phyloP scores from a whole-genome alignment of 1,140 invertebrate genomes.

The Scylla paramamosain region DNA sequence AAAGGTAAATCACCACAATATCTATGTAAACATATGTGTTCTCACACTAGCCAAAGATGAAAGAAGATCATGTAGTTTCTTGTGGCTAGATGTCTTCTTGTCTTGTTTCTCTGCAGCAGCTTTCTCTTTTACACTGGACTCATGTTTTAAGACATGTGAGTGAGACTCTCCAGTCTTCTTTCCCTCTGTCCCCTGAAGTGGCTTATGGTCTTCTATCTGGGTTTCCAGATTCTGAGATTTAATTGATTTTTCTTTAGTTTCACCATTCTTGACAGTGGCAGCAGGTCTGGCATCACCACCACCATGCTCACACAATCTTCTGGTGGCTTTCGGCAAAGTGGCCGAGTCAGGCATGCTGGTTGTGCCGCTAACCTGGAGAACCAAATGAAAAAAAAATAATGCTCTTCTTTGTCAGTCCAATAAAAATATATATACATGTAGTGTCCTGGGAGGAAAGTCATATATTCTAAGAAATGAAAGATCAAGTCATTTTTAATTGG shows the following conservation, averaged over 20 bases:
- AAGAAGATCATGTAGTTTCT: constrained; percentile 46
- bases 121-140: background rate
- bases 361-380: background rate
- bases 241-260: background rate
- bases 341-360: background rate
- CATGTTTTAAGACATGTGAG: background rate
- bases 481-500: too few relatives aligned
- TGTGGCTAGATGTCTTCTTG: background rate
- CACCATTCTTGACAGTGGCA: background rate
- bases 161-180: background rate
- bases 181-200: background rate
- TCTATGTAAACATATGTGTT: background rate
- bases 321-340: background rate
- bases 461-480: too few relatives aligned
- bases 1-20: background rate
- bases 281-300: background rate
- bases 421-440: too few relatives aligned
- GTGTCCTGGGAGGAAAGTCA: too few relatives aligned
- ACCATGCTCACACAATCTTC: background rate
- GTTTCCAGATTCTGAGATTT: background rate
- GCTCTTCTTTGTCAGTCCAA: too few relatives aligned
- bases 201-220: background rate
- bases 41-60: constrained; percentile 42
- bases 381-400: background rate
- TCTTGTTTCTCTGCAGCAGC: background rate